phyloP scores from a whole-genome alignment of 2,888 invertebrate genomes.

The Crematogaster levior region DNA sequence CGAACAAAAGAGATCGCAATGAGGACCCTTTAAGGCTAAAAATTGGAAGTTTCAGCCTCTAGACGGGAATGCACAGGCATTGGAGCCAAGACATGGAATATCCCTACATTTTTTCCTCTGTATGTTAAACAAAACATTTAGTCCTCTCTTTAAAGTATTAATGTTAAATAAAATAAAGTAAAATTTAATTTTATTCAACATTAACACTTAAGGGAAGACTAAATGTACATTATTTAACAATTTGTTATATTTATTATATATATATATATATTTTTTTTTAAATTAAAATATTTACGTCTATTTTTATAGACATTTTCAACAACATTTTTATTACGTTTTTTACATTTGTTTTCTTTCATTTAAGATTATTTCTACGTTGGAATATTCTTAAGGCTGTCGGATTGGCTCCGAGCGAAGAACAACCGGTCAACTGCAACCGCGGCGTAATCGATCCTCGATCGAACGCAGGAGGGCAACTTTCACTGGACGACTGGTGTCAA shows the following conservation, averaged over 20 bases:
- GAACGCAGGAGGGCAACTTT: slow-evolving; percentile 53
- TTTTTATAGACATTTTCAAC: neutral
- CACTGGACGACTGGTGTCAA: slow-evolving; percentile 53
- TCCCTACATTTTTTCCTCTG: neutral
- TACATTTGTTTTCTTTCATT: neutral
- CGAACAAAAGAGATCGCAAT: neutral
- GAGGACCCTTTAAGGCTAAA: too few species aligned
- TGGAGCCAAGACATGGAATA: neutral
- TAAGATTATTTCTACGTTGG: neutral
- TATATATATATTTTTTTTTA: too few species aligned
- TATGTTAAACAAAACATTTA: too few species aligned
- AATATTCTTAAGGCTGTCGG: neutral
- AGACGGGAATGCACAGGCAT: neutral
- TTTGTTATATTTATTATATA: too few species aligned
- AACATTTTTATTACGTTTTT: slow-evolving; percentile 16
- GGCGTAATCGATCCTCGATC: slow-evolving; percentile 51
- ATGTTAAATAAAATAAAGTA: too few species aligned
- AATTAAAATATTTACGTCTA: too few species aligned
- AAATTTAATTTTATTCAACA: neutral
- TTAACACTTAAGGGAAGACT: neutral
- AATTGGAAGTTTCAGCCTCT: neutral
- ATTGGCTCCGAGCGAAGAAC: slow-evolving; percentile 5
- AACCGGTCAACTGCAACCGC: slow-evolving; percentile 15
- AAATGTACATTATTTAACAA: neutral
- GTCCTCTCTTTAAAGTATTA: too few species aligned